Percentiles rank a stretch among this genome's conserved stretches.
These are phyloP conservation scores for Idaea straminata DNA, from an alignment of 2,888 invertebrate genomes.

Conservation along the genomic window DNA sequence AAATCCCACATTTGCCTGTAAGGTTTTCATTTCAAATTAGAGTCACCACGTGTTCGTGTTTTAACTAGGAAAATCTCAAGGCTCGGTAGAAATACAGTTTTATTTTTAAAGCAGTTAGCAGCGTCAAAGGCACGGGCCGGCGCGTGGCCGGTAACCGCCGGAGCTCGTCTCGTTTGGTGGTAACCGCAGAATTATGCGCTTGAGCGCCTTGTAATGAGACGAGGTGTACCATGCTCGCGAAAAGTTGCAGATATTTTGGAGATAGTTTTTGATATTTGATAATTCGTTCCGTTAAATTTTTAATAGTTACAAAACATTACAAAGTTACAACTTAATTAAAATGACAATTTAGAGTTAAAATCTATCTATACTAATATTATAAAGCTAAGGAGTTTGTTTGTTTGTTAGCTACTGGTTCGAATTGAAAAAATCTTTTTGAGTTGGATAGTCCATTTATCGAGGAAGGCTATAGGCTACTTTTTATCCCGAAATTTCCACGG, in stretches of 20 bases:
- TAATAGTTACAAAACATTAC: not conserved
- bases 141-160: slow-evolving; percentile 54
- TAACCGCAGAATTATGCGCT: slow-evolving; percentile 74
- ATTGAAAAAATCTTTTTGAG: no score
- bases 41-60: not conserved
- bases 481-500: no score
- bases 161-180: slow-evolving; percentile 58
- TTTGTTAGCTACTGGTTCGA: no score
- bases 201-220: slow-evolving; percentile 66
- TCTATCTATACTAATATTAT: no score
- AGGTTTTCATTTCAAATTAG: not conserved
- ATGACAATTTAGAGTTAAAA: no score
- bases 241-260: slow-evolving; percentile 3
- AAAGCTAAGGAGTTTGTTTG: no score
- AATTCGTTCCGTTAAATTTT: not conserved
- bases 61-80: not conserved
- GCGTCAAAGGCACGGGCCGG: slow-evolving; percentile 35
- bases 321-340: not conserved
- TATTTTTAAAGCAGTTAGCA: slow-evolving; percentile 30
- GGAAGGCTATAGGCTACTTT: no score
- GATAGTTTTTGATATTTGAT: not conserved
- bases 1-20: no score
- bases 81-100: slow-evolving; percentile 20
- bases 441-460: no score
- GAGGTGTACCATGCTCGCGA: slow-evolving; percentile 24